phyloP scores from a whole-genome alignment of 2,113 vertebrate genomes.

The Bagarius yarrelli region DNA sequence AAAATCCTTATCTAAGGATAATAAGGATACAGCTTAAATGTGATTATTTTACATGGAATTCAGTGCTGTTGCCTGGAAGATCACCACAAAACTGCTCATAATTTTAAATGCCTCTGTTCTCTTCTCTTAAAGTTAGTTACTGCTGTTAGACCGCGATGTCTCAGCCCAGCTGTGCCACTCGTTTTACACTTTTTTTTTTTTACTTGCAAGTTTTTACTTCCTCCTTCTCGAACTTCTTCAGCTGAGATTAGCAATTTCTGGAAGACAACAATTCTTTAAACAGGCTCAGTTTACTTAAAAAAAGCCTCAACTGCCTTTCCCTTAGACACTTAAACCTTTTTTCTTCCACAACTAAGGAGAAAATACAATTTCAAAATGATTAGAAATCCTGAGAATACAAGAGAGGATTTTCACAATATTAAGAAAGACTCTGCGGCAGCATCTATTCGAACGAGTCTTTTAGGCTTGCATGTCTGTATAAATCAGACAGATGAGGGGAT shows the following conservation, averaged over 20 bases:
- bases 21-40: not conserved
- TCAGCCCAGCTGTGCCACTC: not conserved
- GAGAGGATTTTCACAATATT: not conserved
- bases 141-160: not conserved
- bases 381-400: slow-evolving; percentile 9
- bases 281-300: not conserved
- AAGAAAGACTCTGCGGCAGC: not conserved
- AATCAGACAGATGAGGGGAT: not conserved
- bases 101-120: not conserved
- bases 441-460: slow-evolving; percentile 25
- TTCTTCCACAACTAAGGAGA: not conserved
- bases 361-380: slow-evolving; percentile 7
- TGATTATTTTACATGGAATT: not conserved
- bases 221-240: not conserved
- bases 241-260: slow-evolving; percentile 11
- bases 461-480: slow-evolving; percentile 10
- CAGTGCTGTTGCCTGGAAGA: not conserved
- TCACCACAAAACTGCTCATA: not conserved
- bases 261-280: not conserved
- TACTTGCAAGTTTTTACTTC: slow-evolving; percentile 11
- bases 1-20: not conserved
- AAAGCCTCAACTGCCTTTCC: not conserved
- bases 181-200: not conserved
- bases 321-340: not conserved
- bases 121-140: not conserved